Evolutionary conservation across 2,113 vertebrate genomes (phyloP), one percentile per base, ranked within the genome.

Genomic region (Callopanchax toddi): DNA sequence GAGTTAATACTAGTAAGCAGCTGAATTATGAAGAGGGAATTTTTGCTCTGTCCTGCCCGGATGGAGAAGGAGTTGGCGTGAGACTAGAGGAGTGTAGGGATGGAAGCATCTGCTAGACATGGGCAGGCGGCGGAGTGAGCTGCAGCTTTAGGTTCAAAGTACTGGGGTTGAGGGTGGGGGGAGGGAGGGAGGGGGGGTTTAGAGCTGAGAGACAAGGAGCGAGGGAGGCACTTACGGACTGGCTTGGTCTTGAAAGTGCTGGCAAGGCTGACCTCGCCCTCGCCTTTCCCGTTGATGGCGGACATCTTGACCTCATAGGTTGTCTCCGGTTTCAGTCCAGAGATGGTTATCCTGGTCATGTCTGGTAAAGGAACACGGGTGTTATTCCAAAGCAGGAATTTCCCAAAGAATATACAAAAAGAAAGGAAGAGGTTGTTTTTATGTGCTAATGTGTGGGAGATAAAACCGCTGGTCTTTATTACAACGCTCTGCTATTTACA

Each of bases 241-340:
- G 96, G 96, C 54, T 96, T 92, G 0, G 97, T 99, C 91, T 93
- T 95, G 93, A 98, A 99, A 61, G 87, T 87, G 0, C 87, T 89
- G 10, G 86, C 64, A 0, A 71, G 3, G 75, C 95, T 95, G 68
- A 93, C 93, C 86, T 99, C 97, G 0, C 97, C 94, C 60, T 95
- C 89, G 0, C 97, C 97, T 72, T 99, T 99, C 81, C 97, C 97
- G 0, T 99, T 99, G 87, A 98, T 92, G 6, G 97, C 97, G 0
- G 95, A 96, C 88, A 99, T 92, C 45, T 92, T 94, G 62, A 99
- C 90, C 0, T 94, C 89, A 0, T 99, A 99, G 2, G 59, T 86
- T 0, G 96, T 98, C 84, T 99, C 96, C 0, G 97, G 96, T 77
- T 88, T 96, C 82, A 99, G 90, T 63, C 94, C 94, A 1, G 61